Percentiles rank a stretch among this genome's conserved stretches.
phyloP scores from a whole-genome alignment of 2,888 invertebrate species.

The Catocala fraxini region DNA sequence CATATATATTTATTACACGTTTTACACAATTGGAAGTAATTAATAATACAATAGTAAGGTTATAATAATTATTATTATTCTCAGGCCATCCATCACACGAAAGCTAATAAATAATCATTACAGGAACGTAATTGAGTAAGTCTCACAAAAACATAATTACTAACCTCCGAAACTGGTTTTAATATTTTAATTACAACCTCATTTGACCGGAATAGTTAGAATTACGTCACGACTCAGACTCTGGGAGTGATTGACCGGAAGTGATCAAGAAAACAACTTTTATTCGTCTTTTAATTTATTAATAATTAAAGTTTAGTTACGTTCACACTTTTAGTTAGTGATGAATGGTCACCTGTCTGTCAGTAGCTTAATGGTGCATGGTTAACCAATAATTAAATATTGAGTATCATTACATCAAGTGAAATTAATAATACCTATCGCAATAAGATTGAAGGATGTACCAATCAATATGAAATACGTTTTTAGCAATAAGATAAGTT shows the following conservation, averaged over 20 bases:
- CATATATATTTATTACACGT: too few relatives aligned
- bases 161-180: slow-evolving; percentile 7
- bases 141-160: slow-evolving; percentile 4
- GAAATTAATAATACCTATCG: too few relatives aligned
- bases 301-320: slow-evolving; percentile 20
- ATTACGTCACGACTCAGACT: slow-evolving; percentile 36
- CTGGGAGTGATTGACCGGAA: slow-evolving; percentile 54
- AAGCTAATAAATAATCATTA: background rate
- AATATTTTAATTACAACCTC: slow-evolving; percentile 21
- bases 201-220: slow-evolving; percentile 23
- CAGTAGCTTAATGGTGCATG: background rate
- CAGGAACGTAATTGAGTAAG: too few relatives aligned
- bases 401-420: too few relatives aligned
- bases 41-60: too few relatives aligned
- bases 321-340: background rate
- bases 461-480: too few relatives aligned
- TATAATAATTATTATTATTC: background rate
- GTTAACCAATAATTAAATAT: too few relatives aligned
- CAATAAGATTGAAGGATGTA: too few relatives aligned
- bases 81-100: background rate
- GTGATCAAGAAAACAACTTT: slow-evolving; percentile 33
- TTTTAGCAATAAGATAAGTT: too few relatives aligned
- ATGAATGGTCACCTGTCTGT: background rate
- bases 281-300: slow-evolving; percentile 28
- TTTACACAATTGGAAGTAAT: too few relatives aligned